Conservation (phyloP, 2,113 vertebrate genomes). For the Gallinago media region DNA sequence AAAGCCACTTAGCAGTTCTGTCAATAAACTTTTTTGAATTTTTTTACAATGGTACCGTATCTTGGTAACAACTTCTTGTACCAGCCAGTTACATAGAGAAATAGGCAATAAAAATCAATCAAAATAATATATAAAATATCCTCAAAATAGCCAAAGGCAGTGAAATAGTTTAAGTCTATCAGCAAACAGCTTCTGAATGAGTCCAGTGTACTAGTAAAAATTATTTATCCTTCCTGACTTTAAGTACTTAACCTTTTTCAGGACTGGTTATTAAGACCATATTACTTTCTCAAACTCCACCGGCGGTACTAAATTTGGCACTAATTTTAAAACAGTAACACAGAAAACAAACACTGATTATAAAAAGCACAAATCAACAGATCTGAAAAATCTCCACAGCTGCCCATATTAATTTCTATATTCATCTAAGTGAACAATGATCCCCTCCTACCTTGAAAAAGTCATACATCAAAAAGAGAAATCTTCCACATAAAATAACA, state of each 20-base stretch:
- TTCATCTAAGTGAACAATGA: background rate
- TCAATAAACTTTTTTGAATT: background rate
- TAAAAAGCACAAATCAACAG: background rate
- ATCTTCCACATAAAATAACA: background rate
- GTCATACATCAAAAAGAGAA: background rate
- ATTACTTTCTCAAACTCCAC: background rate
- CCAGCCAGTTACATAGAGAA: background rate
- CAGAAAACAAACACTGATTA: background rate
- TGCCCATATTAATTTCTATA: background rate
- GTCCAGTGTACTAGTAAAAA: background rate
- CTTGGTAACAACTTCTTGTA: background rate
- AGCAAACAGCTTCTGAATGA: background rate
- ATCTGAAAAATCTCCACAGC: background rate
- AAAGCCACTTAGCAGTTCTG: slow-evolving; percentile 1
- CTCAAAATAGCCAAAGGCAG: background rate
- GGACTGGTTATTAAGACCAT: accelerated
- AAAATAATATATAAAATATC: background rate
- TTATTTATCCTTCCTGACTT: background rate
- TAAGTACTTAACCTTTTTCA: background rate
- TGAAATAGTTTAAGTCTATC: background rate
- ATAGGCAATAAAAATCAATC: background rate
- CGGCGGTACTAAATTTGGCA: background rate
- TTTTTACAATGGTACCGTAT: background rate
- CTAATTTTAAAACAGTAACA: background rate
- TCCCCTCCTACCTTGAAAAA: background rate